Base-by-base conservation (phyloP, 2,797 vertebrate species). In the Uromys caudimaculatus region DNA sequence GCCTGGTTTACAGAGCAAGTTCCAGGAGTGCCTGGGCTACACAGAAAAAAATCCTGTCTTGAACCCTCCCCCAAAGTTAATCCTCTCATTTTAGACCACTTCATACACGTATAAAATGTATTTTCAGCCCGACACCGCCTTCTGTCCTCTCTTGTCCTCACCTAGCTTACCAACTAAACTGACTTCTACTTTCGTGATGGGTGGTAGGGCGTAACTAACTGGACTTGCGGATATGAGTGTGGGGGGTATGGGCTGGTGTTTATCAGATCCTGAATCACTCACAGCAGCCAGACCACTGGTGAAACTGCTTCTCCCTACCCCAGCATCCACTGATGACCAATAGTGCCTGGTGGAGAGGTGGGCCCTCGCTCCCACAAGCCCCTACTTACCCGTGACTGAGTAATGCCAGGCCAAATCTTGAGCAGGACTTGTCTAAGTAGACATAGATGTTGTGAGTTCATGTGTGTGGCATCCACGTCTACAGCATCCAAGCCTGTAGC, bases 401-500 rank as follows among this genome's bases (percentile, higher is more conserved):
- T 52, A 24, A n/a, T 10, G 11, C 14, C 47, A 86, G n/a, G 13
- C 27, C 35, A 29, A 24, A 29, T 38, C 17, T 7, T 87, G 47
- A 54, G 47, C 47, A 71, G 50, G 64, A 54, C 35, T 54, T 38
- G 13, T 52, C 23, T n/a, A 54, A 4, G 64, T 3, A 71, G 24
- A n/a, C 64, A 27, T 23, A 71, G 47, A 14, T 41, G 23, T 23
- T 54, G 23, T 71, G 64, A 54, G 23, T 41, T 87, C 50, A 19
- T 71, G 35, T 4, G 19, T 6, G 3, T 1, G n/a, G n/a, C 21
- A n/a, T 11, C 32, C 12, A 12, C 0, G 13, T 50, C 27, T 60
- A 23, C 6, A n/a, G 14, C 21, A 52, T 6, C 44, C 21, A 1
- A 0, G 13, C 29, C 64, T 60, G 24, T 6, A 35, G 5, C 16